These are phyloP conservation scores for Salvelinus namaycush DNA, from an alignment of 2,113 vertebrate genomes.

Conservation along the genomic window DNA sequence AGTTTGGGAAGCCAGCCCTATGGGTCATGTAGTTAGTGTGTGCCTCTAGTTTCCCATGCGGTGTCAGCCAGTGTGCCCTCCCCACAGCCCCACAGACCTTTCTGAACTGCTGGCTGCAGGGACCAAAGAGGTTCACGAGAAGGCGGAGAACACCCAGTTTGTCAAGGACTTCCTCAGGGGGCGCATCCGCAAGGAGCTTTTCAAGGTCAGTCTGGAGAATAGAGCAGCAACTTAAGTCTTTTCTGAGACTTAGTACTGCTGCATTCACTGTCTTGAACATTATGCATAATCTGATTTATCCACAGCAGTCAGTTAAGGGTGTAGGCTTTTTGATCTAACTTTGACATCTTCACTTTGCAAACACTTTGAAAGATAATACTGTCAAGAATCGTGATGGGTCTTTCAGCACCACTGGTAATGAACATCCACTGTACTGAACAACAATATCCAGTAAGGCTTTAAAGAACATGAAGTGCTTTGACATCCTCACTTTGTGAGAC, in stretches of 20 bases:
- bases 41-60: background rate
- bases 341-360: too few species aligned
- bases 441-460: too few species aligned
- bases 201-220: conserved; percentile 80
- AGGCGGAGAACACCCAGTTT: conserved; percentile 91
- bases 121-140: conserved; percentile 91
- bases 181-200: conserved; percentile 87
- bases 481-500: too few species aligned
- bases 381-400: too few species aligned
- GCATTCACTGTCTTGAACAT: background rate
- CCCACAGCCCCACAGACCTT: conserved; percentile 82
- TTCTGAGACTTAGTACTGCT: background rate
- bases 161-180: conserved; percentile 96
- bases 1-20: too few species aligned
- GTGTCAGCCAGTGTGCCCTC: background rate
- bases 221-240: background rate
- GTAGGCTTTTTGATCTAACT: too few species aligned
- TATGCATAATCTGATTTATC: too few species aligned
- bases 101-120: conserved; percentile 93
- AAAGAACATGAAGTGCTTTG: too few species aligned
- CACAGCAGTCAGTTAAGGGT: too few species aligned
- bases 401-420: too few species aligned
- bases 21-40: background rate
- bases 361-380: too few species aligned
- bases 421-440: too few species aligned